Percentiles rank a stretch among this genome's conserved stretches.
These are phyloP conservation scores for Acanthococcus lagerstroemiae DNA, from an alignment of 2,888 invertebrate genomes.

Conservation along the genomic window DNA sequence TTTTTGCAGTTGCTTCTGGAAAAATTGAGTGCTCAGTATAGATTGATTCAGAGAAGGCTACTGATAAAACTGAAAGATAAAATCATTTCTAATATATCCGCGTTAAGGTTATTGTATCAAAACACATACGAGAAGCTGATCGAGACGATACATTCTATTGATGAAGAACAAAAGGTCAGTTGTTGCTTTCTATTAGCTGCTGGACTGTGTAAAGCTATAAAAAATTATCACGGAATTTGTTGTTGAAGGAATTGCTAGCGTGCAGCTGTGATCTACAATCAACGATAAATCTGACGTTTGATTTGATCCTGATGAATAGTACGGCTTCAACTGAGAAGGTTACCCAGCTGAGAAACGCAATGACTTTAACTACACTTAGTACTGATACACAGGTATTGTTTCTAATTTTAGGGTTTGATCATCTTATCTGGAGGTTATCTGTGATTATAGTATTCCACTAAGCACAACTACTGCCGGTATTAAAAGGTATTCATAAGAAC, in stretches of 20 bases:
- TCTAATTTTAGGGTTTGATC: no score
- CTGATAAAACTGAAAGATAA: constrained; percentile 68
- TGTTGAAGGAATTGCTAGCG: not conserved
- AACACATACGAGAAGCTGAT: constrained; percentile 58
- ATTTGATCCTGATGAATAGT: constrained; percentile 7
- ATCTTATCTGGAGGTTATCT: no score
- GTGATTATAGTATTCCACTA: no score
- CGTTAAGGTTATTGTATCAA: constrained; percentile 59
- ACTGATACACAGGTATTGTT: not conserved
- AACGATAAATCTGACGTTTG: constrained; percentile 7
- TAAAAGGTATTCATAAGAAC: no score
- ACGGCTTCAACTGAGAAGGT: not conserved
- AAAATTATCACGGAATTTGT: not conserved
- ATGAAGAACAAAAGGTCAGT: constrained; percentile 5
- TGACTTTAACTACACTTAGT: constrained; percentile 1
- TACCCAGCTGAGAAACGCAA: not conserved
- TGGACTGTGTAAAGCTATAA: not conserved
- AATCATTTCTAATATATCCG: constrained; percentile 61
- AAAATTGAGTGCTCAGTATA: constrained; percentile 59
- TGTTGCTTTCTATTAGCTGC: not conserved
- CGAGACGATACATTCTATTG: constrained; percentile 35
- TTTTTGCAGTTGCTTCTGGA: constrained; percentile 40
- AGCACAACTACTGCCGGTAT: no score
- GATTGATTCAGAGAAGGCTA: constrained; percentile 63
- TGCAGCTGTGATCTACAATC: constrained; percentile 3